These are phyloP conservation scores for Anoplopoma fimbria DNA, from an alignment of 2,113 vertebrate species.

Conservation along the genomic window DNA sequence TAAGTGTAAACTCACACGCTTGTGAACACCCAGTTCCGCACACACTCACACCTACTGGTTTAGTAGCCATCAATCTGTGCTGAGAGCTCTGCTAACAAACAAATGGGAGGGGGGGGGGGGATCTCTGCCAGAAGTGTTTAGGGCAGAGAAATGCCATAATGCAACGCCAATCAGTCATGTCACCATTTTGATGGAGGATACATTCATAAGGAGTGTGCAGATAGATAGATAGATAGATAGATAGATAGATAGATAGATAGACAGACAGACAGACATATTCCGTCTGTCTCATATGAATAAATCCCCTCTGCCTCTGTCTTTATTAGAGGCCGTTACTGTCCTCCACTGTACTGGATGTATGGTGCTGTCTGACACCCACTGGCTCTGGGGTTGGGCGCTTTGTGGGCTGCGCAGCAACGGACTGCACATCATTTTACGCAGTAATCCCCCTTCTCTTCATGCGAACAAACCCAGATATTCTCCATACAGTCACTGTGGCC, in stretches of 20 bases:
- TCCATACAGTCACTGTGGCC: constrained; percentile 63
- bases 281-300: constrained; percentile 23
- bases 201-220: neutral
- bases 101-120: constrained; percentile 37
- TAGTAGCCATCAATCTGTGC: constrained; percentile 65
- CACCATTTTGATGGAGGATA: constrained; percentile 34
- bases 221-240: neutral
- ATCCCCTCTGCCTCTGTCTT: constrained; percentile 9
- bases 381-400: constrained; percentile 68
- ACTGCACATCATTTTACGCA: constrained; percentile 78
- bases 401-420: constrained; percentile 73
- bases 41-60: constrained; percentile 22
- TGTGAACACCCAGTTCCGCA: neutral
- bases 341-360: constrained; percentile 58
- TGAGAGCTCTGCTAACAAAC: constrained; percentile 69
- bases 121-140: constrained; percentile 54
- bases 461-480: constrained; percentile 54
- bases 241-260: neutral
- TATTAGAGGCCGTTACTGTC: constrained; percentile 54
- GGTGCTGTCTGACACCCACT: constrained; percentile 75
- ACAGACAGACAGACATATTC: constrained; percentile 2
- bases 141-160: constrained; percentile 63
- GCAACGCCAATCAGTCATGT: constrained; percentile 58
- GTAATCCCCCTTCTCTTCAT: constrained; percentile 66
- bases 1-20: constrained; percentile 35